Base-by-base conservation (phyloP, 2,797 vertebrate genomes). In the Molothrus ater region DNA sequence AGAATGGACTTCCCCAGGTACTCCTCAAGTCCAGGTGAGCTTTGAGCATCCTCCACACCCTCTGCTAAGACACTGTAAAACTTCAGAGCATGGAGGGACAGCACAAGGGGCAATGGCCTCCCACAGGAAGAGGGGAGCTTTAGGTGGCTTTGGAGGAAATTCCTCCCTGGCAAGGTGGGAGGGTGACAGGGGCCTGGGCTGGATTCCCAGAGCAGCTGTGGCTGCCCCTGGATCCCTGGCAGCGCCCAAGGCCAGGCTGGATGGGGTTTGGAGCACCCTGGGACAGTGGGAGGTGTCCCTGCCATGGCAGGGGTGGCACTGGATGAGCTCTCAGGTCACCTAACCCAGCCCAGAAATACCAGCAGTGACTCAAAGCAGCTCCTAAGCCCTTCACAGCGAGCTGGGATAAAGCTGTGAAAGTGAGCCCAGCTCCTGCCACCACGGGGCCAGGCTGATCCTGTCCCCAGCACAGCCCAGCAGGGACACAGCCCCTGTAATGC, bases 401-500 rank as follows among this genome's bases (percentile, higher is more conserved):
- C 90, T 64, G 80, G 45, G 69, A 68, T 66, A 68, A 93, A 65
- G 80, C 76, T 53, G 76, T 78, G 92, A 90, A 88, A 95, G 88
- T 1, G 61, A 92, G 29, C 88, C 20, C 60, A 51, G 90, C 59
- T 76, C 65, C 45, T 22, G 22, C 3, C 53, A 16, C 51, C 6
- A 1, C 61, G 0, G 28, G 61, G 75, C 76, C 34, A 25, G 80
- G 72, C 74, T 90, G 92, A 94, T 74, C 85, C 82, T 9, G 5
- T 56, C 57, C 78, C 70, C 4, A 15, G 20, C 24, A 17, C 65
- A 85, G 56, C 3, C 21, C 43, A 8, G 40, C 15, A 0, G 3
- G 73, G 78, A 68, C 74, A 43, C 36, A 1, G 76, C 72, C 57
- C 63, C 48, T 15, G 69, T 57, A 93, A 96, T 80, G 92, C 93